These are phyloP conservation scores for Ricordea florida DNA, from an alignment of 92 coral and sea anemone genomes.

Conservation along the genomic window DNA sequence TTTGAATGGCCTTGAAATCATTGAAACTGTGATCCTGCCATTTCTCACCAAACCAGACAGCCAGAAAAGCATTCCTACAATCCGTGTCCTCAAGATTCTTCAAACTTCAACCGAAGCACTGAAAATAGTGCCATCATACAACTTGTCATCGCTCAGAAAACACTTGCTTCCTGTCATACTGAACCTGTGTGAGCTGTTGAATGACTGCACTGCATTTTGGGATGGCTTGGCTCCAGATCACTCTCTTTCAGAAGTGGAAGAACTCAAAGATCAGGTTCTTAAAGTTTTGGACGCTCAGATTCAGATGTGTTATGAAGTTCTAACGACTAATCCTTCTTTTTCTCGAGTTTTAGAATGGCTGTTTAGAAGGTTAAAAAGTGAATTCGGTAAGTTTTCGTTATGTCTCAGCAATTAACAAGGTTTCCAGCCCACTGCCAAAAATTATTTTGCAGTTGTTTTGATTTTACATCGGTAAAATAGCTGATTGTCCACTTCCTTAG, in stretches of 20 bases:
- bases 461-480: too few species aligned
- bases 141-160: slow-evolving; percentile 16
- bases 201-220: slow-evolving; percentile 65
- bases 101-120: slow-evolving; percentile 24
- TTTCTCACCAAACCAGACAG: slow-evolving; percentile 32
- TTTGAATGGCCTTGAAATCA: slow-evolving; percentile 12
- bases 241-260: slow-evolving; percentile 53
- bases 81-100: slow-evolving; percentile 50
- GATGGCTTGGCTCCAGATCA: slow-evolving; percentile 53
- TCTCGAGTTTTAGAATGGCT: slow-evolving; percentile 76
- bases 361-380: slow-evolving; percentile 14
- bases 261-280: slow-evolving; percentile 47
- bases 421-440: too few species aligned
- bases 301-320: slow-evolving; percentile 29
- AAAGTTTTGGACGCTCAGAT: slow-evolving; percentile 40
- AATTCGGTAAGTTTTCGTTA: slow-evolving; percentile 41
- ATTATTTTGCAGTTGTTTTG: too few species aligned
- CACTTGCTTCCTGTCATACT: slow-evolving; percentile 58
- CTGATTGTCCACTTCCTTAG: too few species aligned
- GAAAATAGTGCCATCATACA: neutral
- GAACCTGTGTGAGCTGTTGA: slow-evolving; percentile 59
- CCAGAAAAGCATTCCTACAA: slow-evolving; percentile 31
- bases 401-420: too few species aligned
- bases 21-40: slow-evolving; percentile 52
- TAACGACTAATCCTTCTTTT: slow-evolving; percentile 29